Evolutionary conservation across 2,113 vertebrate genomes (phyloP), one percentile per base, ranked within the genome.

Genomic region (Penelope pileata): DNA sequence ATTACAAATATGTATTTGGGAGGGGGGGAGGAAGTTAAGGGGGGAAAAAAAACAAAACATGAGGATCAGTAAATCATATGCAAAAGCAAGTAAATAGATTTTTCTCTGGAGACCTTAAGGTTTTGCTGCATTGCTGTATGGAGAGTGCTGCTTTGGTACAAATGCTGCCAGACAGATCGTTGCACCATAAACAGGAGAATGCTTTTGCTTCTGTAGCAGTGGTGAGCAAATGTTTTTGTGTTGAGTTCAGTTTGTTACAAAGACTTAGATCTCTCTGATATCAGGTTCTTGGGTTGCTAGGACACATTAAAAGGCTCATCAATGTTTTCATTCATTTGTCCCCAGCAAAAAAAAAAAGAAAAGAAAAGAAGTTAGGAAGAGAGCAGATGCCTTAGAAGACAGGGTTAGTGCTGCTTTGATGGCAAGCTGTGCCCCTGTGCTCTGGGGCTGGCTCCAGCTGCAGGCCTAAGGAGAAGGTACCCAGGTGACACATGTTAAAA

Each of bases 391-490:
- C 86, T 75, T 80, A 83, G 82, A 82, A 82, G 50, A 29, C 59
- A 50, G 66, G 66, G 66, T 92, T 95, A 83, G 76, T 70, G 34
- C 54, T 86, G 90, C 83, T 88, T 91, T 93, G 83, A 96, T 95
- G 84, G 40, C 81, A 72, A 83, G 43, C 84, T 91, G 60, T 68
- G 73, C 51, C 59, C 69, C 13, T 34, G 72, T 47, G 76, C 72
- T 81, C 76, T 78, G 72, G 64, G 85, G 90, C 85, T 83, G 70
- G 79, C 91, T 90, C 72, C 79, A 68, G 87, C 83, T 95, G 60
- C 83, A 67, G 54, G 22, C 38, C 30, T 43, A 26, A 47, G 76
- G 68, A 92, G 50, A 68, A 74, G 67, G 75, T 73, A 73, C 60
- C 15, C 17, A 67, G 45, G 67, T 86, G 59, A 48, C 54, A 50